These are phyloP conservation scores for Ctenicera cuprea DNA, from an alignment of 2,888 invertebrate genomes.

Conservation along the genomic window DNA sequence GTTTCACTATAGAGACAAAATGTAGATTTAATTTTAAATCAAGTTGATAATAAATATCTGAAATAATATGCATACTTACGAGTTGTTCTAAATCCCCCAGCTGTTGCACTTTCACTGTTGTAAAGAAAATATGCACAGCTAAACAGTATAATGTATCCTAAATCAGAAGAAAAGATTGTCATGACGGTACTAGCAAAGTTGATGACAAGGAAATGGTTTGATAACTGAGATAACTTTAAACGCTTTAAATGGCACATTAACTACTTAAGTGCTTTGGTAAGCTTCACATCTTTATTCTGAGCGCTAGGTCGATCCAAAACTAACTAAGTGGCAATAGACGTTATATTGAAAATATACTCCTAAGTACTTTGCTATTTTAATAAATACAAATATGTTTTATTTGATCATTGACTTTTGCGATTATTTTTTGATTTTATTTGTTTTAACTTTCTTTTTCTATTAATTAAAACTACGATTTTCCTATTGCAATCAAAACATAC, in stretches of 20 bases:
- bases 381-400: too few species aligned
- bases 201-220: not conserved
- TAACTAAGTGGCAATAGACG: too few species aligned
- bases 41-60: not conserved
- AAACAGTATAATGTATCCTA: not conserved
- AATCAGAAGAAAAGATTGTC: not conserved
- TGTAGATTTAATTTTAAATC: too few species aligned
- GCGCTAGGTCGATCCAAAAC: too few species aligned
- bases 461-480: too few species aligned
- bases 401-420: too few species aligned
- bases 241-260: conserved; percentile 2
- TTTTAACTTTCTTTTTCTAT: too few species aligned
- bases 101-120: not conserved
- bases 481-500: too few species aligned
- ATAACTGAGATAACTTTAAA: conserved; percentile 1
- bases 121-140: not conserved
- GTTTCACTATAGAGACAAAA: too few species aligned
- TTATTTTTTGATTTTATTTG: too few species aligned
- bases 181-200: not conserved
- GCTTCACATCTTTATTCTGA: not conserved
- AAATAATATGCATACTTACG: conserved; percentile 39
- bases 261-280: not conserved
- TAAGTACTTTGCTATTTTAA: too few species aligned
- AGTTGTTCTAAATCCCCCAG: conserved; percentile 36
- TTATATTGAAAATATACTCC: too few species aligned